These are phyloP conservation scores for Eremobia ochroleuca DNA, from an alignment of 2,888 invertebrate genomes.

Conservation along the genomic window DNA sequence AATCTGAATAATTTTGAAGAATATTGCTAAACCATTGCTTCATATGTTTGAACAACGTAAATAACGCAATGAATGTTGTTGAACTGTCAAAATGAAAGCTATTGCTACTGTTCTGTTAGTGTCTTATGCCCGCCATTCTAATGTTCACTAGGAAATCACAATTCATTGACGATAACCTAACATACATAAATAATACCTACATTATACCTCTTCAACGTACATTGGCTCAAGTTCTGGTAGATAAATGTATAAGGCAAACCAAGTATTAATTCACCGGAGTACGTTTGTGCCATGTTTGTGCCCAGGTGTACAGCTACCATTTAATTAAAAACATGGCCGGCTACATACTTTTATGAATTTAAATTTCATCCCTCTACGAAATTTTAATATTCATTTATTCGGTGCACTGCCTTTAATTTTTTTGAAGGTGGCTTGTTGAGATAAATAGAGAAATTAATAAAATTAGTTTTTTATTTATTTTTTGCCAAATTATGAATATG, in stretches of 20 bases:
- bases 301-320: constrained; percentile 49
- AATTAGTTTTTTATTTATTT: not conserved
- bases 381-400: constrained; percentile 20
- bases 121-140: not conserved
- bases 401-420: not conserved
- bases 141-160: not conserved
- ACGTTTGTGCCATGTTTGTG: constrained; percentile 32
- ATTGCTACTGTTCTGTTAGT: not conserved
- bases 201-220: not conserved
- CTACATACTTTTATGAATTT: constrained; percentile 46
- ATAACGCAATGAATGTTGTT: not conserved
- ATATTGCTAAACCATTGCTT: no score
- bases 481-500: not conserved
- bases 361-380: constrained; percentile 31
- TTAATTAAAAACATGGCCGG: constrained; percentile 62
- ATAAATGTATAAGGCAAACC: not conserved
- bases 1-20: no score
- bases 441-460: not conserved
- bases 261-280: constrained; percentile 41
- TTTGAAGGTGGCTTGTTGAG: not conserved
- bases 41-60: no score
- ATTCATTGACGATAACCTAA: not conserved
- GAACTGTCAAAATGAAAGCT: not conserved
- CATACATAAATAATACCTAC: not conserved
- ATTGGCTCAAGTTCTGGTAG: not conserved